Evolutionary conservation across 2,888 invertebrate species (phyloP), one percentile per base, ranked within the genome.

Genomic region (Lochmaea crataegi): DNA sequence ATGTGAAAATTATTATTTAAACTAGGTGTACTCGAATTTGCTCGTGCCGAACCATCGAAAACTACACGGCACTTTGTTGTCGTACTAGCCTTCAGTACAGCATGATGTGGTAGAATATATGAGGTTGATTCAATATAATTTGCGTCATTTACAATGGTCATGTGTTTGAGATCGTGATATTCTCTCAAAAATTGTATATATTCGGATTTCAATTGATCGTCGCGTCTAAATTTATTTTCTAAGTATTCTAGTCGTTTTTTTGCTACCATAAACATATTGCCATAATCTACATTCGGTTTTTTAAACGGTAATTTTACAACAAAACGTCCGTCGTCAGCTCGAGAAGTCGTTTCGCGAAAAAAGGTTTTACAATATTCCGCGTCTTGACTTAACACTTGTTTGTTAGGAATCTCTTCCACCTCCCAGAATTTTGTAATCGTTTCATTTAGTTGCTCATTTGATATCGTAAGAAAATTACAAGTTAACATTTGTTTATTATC

Each of bases 41-140:
- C 51, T 60, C 70, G 74, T 11, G 72, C 70, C 11, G 67, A 64
- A 9, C 68, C 73, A 42, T 75, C 75, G 45, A 74, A 76, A 12
- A 76, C 76, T 16, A 76, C 76, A 12, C 74, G 26, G 38, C 72
- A 76, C 32, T 69, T 61, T 2, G 74, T 76, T 5, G 76, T 76
- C 10, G 41, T 68, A 26, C 61, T 51, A 32, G 11, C 38, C 48
- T 68, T 68, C 2, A 76, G 42, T 41, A 75, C 74, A 22, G 76
- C 73, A 16, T 65, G 66, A 63, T 76, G 75, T 5, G 75, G 75
- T 63, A 73, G 58, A 56, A 73, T 67, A 68, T 71, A 76, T 26
- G 71, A 71, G 22, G 68, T n/a, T 71, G 32, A 61, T 42, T 53
- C 41, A 53, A 61, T 18, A 14, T 14, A 42, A 11, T 56, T 51